These are phyloP conservation scores for Erpetoichthys calabaricus DNA, from an alignment of 2,797 vertebrate species.

Conservation along the genomic window DNA sequence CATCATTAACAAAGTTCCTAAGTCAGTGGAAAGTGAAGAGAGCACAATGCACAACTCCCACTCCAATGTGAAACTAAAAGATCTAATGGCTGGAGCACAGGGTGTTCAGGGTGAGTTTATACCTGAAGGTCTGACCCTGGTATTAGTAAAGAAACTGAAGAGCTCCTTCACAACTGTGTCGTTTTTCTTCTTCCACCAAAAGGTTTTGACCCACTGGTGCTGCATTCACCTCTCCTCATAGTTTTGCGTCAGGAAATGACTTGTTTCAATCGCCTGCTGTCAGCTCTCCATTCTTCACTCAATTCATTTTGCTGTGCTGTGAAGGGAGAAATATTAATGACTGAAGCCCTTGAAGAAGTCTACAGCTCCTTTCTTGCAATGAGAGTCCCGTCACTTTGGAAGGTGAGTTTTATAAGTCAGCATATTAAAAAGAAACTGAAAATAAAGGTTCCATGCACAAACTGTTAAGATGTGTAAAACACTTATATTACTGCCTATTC, in stretches of 20 bases:
- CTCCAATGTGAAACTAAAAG: conserved; percentile 11
- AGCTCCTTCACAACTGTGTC: background rate
- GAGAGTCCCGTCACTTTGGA: conserved; percentile 31
- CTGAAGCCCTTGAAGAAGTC: conserved; percentile 27
- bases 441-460: too few species aligned
- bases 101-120: conserved; percentile 25
- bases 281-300: conserved; percentile 29
- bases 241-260: conserved; percentile 37
- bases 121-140: background rate
- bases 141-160: background rate
- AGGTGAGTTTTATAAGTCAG: conserved; percentile 21
- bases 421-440: too few species aligned
- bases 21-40: conserved; percentile 25
- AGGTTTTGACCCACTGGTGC: conserved; percentile 25
- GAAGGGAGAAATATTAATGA: conserved; percentile 33
- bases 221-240: conserved; percentile 25
- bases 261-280: conserved; percentile 33
- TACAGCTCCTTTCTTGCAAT: conserved; percentile 23
- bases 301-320: conserved; percentile 27
- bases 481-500: too few species aligned
- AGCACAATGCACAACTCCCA: background rate
- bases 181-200: conserved; percentile 7
- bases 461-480: too few species aligned
- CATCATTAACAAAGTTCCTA: conserved; percentile 24
- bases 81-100: conserved; percentile 20